Evolutionary conservation across 2,113 vertebrate species (phyloP).

Genomic region (Lipotes vexillifer): DNA sequence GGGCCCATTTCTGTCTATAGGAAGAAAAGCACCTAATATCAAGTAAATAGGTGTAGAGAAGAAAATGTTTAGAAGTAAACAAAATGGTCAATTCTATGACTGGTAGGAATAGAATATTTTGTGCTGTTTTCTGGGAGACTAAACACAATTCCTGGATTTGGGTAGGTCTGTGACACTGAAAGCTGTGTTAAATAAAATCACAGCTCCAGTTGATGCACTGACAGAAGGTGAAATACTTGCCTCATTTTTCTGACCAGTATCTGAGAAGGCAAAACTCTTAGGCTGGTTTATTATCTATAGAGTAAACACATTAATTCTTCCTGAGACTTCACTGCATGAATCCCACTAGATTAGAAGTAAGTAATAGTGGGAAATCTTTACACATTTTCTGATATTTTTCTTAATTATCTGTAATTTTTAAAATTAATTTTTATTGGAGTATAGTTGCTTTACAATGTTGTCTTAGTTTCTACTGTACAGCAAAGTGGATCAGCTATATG

Average conservation of each 20-base stretch:
- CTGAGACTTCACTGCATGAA: not conserved
- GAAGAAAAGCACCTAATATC: not conserved
- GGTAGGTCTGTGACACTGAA: not conserved
- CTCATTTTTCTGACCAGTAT: not conserved
- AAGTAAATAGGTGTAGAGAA: not conserved
- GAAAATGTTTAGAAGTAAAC: not conserved
- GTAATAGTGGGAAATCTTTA: not conserved
- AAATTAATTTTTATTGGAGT: too few relatives aligned
- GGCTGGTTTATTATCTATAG: not conserved
- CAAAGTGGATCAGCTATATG: too few relatives aligned
- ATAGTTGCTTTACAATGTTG: too few relatives aligned
- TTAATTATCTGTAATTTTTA: not conserved
- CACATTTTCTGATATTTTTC: slow-evolving; percentile 10
- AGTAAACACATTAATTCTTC: slow-evolving; percentile 34
- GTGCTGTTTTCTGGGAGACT: not conserved
- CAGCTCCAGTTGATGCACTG: not conserved
- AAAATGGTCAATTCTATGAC: not conserved
- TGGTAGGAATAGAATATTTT: not conserved
- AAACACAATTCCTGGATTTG: not conserved
- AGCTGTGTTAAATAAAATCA: not conserved
- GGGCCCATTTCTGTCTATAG: slow-evolving; percentile 30
- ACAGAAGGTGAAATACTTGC: not conserved
- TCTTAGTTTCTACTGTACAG: too few relatives aligned
- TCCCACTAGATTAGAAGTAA: not conserved
- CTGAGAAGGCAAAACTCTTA: not conserved